Evolutionary conservation across 2,113 vertebrate species (phyloP), one percentile per base, ranked within the genome.

Genomic region (Notothenia rossii): DNA sequence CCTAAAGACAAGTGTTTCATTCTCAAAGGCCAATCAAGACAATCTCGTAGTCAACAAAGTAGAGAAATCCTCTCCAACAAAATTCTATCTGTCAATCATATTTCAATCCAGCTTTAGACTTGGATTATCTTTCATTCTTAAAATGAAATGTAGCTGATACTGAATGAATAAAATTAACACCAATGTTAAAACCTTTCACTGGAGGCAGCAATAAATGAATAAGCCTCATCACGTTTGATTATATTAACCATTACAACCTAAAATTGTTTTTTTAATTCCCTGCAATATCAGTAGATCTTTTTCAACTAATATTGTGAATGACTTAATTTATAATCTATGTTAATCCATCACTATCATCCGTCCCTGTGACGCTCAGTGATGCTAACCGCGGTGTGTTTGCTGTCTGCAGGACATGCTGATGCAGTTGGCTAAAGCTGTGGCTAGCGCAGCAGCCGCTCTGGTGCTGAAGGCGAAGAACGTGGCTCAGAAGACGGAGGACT

Each of bases 381-480:
- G 43, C 36, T 22, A 40, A 61, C 15, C 2, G 65, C 45, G 75
- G 68, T 56, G 11, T 61, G n/a, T 72, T 17, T 75, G 11, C 18
- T 10, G 17, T 73, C 36, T 33, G 7, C 69, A 99, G 98, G 98
- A 99, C 43, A 96, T 98, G 96, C 93, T 99, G 18, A 98, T 99
- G 97, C 98, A 99, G 11, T 91, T 99, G 72, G 98, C 98, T 0
- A 99, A 99, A 82, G 98, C 98, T 0, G 98, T 99, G 81, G 98
- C 98, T 10, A 98, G 96, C 0, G 97, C 98, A 0, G 98, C 98
- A 0, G 97, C 98, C 0, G 96, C 97, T 0, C 92, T 98, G 71
- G 97, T 99, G 69, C 95, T 99, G 48, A 99, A 97, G 85, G 97
- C 98, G 17, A 99, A 99, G 94, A 98, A 98, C 0, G 98, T 99